Evolutionary conservation across 2,888 invertebrate genomes (phyloP).

Genomic region (Troides aeacus): DNA sequence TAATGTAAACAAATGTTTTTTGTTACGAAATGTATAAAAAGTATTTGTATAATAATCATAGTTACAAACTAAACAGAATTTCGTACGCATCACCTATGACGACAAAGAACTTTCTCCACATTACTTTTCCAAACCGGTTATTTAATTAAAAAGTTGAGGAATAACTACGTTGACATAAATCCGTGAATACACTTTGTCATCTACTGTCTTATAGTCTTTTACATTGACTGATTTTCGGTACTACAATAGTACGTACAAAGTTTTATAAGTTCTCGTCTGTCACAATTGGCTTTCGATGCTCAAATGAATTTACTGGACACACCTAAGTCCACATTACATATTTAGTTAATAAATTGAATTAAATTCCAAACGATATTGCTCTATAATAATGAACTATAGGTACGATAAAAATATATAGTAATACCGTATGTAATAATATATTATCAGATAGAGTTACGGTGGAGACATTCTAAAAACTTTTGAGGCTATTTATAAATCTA

Average conservation of each 20-base stretch:
- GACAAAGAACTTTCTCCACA: slow-evolving; percentile 8
- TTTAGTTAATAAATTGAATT: no score
- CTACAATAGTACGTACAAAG: background rate
- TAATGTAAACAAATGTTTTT: background rate
- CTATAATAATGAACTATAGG: background rate
- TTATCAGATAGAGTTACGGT: no score
- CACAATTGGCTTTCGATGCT: no score
- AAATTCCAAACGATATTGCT: no score
- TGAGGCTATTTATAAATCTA: no score
- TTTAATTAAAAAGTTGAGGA: background rate
- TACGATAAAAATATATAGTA: background rate
- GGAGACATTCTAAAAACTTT: no score
- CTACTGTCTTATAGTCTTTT: background rate
- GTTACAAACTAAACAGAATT: slow-evolving; percentile 1
- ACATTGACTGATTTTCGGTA: background rate
- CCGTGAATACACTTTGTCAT: background rate
- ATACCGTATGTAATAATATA: no score
- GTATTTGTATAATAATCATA: background rate
- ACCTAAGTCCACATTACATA: no score
- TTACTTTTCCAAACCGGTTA: slow-evolving; percentile 4
- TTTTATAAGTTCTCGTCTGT: no score
- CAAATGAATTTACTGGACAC: no score
- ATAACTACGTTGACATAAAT: background rate
- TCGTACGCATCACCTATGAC: slow-evolving; percentile 1
- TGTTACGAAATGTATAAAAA: background rate